Evolutionary conservation across 2,797 vertebrate genomes (phyloP), one percentile per base, ranked within the genome.

Genomic region (Micrastur ruficollis): DNA sequence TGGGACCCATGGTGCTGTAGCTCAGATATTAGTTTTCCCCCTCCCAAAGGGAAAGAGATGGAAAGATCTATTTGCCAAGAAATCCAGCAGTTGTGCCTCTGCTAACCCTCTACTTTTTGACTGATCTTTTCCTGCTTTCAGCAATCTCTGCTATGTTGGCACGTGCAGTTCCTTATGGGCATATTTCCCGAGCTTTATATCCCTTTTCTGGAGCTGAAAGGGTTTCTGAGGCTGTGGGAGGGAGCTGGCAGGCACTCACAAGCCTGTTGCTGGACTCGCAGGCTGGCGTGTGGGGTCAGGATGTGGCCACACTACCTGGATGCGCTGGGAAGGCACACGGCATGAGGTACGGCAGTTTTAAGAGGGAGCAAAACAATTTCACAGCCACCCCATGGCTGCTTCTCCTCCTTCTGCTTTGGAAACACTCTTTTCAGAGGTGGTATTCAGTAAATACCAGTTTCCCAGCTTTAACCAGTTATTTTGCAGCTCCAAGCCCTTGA

Each of bases 281-380:
- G 49, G 11, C 22, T 38, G 61, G 5, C 1, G 2, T 21, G 22
- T 26, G 17, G 5, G 8, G 3, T 74, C 56, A 32, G 65, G n/a
- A 56, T 58, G 7, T 1, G 19, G 18, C 46, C 15, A 2, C 3
- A 0, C 4, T 21, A 5, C 19, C 26, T 61, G 1, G 0, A 14
- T 55, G 23, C 5, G 0, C 21, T 38, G 44, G 27, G 40, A 68
- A 46, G 32, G 40, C 61, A 59, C 6, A 8, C 2, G 6, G 29
- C 9, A 25, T 8, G 9, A 36, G 10, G 9, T 26, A 15, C 29
- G 49, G 29, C 26, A 59, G 18, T 9, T 75, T 70, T 50, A 14
- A 80, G 21, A 67, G 7, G 5, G 13, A 66, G 3, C 6, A 85
- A 70, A 89, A 25, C 6, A 53, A 8, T 40, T 53, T 46, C n/a